phyloP scores from a whole-genome alignment of 1,140 invertebrate species.

The Armadillidium nasatum region DNA sequence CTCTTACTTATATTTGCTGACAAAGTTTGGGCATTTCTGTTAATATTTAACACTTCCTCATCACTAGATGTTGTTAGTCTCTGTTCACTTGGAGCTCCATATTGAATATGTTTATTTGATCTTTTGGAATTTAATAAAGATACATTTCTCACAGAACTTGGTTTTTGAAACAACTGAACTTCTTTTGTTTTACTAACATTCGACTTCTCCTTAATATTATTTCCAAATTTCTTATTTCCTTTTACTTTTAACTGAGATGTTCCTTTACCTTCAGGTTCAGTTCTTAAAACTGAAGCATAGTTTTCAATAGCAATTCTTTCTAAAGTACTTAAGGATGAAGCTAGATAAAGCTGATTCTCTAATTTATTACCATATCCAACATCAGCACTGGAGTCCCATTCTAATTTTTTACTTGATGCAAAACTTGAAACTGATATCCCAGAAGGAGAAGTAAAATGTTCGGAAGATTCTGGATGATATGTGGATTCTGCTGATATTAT shows the following conservation, averaged over 20 bases:
- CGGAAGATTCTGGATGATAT: constrained; percentile 23
- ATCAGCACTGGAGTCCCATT: constrained; percentile 72
- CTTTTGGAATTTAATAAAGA: no score
- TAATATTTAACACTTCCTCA: no score
- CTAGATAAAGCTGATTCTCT: neutral
- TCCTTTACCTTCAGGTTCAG: constrained; percentile 2
- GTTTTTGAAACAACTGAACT: no score
- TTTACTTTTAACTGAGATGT: neutral
- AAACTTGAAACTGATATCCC: constrained; percentile 58
- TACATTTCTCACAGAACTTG: no score
- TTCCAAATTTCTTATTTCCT: neutral
- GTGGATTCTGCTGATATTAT: constrained; percentile 32
- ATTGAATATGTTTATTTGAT: no score
- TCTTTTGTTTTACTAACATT: neutral
- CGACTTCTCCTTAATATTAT: neutral
- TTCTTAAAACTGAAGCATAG: constrained; percentile 21
- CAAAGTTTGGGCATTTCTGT: no score
- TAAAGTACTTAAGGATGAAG: constrained; percentile 31
- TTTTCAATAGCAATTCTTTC: constrained; percentile 35
- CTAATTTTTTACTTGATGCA: constrained; percentile 60
- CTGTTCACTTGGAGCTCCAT: no score
- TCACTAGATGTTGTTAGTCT: no score
- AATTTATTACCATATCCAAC: constrained; percentile 58
- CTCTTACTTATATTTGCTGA: no score
- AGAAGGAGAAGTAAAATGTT: constrained; percentile 31